phyloP scores from a whole-genome alignment of 2,797 vertebrate species.

The Periophthalmus magnuspinnatus region DNA sequence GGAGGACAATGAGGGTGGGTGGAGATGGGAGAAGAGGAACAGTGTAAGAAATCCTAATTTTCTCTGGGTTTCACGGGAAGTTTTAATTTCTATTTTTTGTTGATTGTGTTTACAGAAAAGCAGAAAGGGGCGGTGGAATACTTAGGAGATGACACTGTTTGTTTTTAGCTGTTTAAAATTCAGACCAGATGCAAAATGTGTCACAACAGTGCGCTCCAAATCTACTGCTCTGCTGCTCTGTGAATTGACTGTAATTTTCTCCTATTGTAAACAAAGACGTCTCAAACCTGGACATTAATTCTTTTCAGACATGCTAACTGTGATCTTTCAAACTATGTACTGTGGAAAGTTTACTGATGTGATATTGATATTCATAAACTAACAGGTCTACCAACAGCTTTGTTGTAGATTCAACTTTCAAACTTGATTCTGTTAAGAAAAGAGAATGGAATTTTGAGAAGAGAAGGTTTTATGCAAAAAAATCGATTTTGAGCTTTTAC shows the following conservation, averaged over 20 bases:
- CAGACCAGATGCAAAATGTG: slow-evolving; percentile 16
- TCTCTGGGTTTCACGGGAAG: slow-evolving; percentile 45
- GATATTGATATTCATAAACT: background rate
- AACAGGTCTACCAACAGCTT: no score
- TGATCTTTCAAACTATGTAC: background rate
- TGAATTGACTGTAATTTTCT: slow-evolving; percentile 5
- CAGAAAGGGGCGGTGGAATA: slow-evolving; percentile 22
- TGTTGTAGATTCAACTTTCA: no score
- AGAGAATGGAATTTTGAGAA: no score
- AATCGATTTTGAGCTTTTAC: no score
- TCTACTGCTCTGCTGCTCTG: background rate
- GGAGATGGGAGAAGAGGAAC: slow-evolving; percentile 35
- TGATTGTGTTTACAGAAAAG: slow-evolving; percentile 48
- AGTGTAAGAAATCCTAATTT: slow-evolving; percentile 55
- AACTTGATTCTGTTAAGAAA: no score
- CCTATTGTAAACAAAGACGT: background rate
- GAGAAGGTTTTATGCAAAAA: no score
- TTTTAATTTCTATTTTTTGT: slow-evolving; percentile 21
- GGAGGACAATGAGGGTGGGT: slow-evolving; percentile 53
- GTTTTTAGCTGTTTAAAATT: slow-evolving; percentile 16
- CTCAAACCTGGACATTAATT: background rate
- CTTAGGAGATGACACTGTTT: slow-evolving; percentile 29
- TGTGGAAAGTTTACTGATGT: background rate
- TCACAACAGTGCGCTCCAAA: slow-evolving; percentile 6
- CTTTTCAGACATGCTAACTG: background rate